Evolutionary conservation across 2,113 vertebrate genomes (phyloP), one percentile per base, ranked within the genome.

Genomic region (Lates calcarifer): DNA sequence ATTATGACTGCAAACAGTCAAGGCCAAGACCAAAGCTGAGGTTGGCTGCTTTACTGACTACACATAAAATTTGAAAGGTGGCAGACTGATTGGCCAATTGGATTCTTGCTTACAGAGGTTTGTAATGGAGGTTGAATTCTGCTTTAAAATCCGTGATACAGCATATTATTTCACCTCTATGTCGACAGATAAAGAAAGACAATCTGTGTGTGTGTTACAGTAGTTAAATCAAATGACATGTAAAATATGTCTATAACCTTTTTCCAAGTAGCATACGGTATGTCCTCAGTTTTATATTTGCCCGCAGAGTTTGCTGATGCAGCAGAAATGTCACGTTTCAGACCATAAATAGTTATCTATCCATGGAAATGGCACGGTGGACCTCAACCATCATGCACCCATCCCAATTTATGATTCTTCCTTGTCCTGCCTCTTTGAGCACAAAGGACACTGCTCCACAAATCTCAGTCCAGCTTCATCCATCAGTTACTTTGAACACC

Each of bases 321-420:
- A 79, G 89, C 88, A 87, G 70, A 86, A 87, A 84, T 66, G 69
- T 74, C 77, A 77, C 14, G 68, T 87, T 78, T 75, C 75, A 87
- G 24, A 61, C 62, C 81, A 83, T 91, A 81, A 90, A 92, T 56
- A 84, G 51, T 85, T 77, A 74, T 77, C 79, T 83, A 84, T 85
- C 85, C 85, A 64, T 84, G 73, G 63, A 77, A 76, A 80, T 51
- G 75, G 65, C 55, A 49, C 29, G 6, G 60, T 43, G 49, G 78
- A 71, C 73, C 82, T 81, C 77, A 56, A 56, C 41, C 82, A 82
- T 89, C 77, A 57, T 26, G 26, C 63, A 57, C 49, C 45, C 20
- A 43, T 47, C 55, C 77, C 79, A 81, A 67, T 91, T 90, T 90
- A 90, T 79, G 84, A 65, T 55, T 47, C 75, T 68, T 75, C 67